These are phyloP conservation scores for Trachelus troglodyta DNA, from an alignment of 2,888 invertebrate species.

Conservation along the genomic window DNA sequence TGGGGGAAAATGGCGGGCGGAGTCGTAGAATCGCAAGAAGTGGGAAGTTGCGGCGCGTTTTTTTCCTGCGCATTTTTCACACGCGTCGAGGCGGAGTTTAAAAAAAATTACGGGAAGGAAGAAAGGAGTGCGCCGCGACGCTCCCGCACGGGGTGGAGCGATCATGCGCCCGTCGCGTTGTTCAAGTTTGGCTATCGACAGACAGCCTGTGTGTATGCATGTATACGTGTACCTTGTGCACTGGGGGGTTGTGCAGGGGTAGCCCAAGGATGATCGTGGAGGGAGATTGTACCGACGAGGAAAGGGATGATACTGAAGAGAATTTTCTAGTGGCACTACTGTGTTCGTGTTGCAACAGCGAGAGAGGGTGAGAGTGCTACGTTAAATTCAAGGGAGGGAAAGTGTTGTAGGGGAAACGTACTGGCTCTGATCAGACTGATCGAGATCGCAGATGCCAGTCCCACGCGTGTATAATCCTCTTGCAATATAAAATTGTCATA, in stretches of 20 bases:
- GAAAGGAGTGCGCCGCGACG: constrained; percentile 9
- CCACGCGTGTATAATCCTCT: constrained; percentile 56
- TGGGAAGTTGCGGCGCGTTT: constrained; percentile 33
- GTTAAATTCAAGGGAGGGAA: constrained; percentile 41
- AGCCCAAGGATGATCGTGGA: background rate
- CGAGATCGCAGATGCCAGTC: constrained; percentile 48
- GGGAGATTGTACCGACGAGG: background rate
- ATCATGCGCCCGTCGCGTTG: constrained; percentile 34
- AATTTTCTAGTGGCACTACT: constrained; percentile 8
- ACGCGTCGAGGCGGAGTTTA: constrained; percentile 54
- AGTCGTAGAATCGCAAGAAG: constrained; percentile 33
- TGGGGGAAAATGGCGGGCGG: background rate
- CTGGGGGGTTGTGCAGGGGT: background rate
- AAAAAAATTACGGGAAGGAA: constrained; percentile 37
- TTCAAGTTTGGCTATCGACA: constrained; percentile 42
- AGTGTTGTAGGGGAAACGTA: constrained; percentile 54
- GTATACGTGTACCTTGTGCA: background rate
- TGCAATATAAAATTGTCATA: constrained; percentile 30
- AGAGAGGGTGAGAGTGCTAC: constrained; percentile 25
- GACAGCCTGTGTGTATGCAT: background rate
- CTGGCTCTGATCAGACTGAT: constrained; percentile 47
- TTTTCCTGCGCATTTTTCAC: constrained; percentile 22
- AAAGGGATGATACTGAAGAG: constrained; percentile 30
- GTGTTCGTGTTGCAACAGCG: background rate
- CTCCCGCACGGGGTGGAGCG: constrained; percentile 39